Base-by-base conservation (phyloP, 2,113 vertebrate genomes). In the Strigops habroptila region DNA sequence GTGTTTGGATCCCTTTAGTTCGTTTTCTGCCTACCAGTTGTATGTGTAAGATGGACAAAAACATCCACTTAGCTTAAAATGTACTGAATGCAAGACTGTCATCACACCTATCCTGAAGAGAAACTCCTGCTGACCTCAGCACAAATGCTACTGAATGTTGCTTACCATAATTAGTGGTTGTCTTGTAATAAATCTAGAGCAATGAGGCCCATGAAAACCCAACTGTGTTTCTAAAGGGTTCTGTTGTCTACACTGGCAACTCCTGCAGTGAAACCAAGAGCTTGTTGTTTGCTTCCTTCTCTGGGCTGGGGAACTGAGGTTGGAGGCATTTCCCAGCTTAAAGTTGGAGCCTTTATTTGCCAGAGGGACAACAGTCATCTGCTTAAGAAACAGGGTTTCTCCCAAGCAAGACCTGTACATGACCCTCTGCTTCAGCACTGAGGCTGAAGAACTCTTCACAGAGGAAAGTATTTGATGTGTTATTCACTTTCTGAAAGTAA, bases 41-140 rank as follows among this genome's bases (percentile, higher is more conserved):
- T 53, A 33, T 74, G 39, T 19, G 10, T 3, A 7, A 87, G 21
- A 10, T 8, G 25, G 63, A 70, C 27, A 74, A 74, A 76, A 15
- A 0, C 2, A 35, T 59, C 9, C 10, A 12, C 16, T 15, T 12
- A 37, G 15, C 23, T 90, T 69, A 22, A 49, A 67, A 27, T 55
- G 49, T 62, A 3, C 6, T 19, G 30, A 44, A 57, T 0, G 5
- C n/a, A 23, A 85, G n/a, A 24, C 12, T 16, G 16, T 24, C 25
- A 44, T 24, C 21, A 23, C 3, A 2, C 3, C 2, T 10, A 5
- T 18, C 28, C 69, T 1, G 3, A 74, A 55, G 49, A 39, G 8
- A 35, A 27, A 5, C 33, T 59, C 57, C n/a, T 52, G 49, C 5
- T 35, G 18, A 28, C 30, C n/a, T 69, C 24, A 64, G 44, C 64